A percentile compares a stretch with the other conserved stretches of the same genome.
Evolutionary conservation across 2,888 invertebrate species (phyloP).

Genomic region (Cheilosia impressa): DNA sequence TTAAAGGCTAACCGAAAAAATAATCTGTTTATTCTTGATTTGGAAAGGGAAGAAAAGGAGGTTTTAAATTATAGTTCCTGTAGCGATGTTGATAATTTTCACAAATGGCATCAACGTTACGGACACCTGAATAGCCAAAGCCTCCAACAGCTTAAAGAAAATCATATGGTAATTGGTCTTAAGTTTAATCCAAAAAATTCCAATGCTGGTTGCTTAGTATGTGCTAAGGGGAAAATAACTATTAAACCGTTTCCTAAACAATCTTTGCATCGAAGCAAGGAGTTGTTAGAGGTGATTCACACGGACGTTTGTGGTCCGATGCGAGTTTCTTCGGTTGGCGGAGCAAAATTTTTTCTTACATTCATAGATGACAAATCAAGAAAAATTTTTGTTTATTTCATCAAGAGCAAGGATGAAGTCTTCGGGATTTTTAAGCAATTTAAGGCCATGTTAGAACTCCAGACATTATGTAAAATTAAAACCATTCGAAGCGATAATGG

Average conservation of each 20-base stretch:
- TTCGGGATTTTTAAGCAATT: constrained; percentile 34
- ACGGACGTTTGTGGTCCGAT: constrained; percentile 54
- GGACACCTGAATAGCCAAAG: constrained; percentile 29
- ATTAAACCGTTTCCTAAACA: too few relatives aligned
- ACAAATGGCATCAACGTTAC: constrained; percentile 9
- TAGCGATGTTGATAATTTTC: not conserved
- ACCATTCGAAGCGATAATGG: constrained; percentile 57
- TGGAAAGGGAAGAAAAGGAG: not conserved
- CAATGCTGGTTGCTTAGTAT: constrained; percentile 2
- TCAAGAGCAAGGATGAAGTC: constrained; percentile 67
- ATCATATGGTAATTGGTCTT: constrained; percentile 8
- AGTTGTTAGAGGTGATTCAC: constrained; percentile 40
- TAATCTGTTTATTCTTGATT: not conserved
- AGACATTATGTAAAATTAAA: constrained; percentile 33
- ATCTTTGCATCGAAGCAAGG: constrained; percentile 3
- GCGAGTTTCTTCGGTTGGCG: constrained; percentile 6
- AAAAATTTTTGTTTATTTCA: constrained; percentile 28
- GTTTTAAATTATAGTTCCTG: not conserved
- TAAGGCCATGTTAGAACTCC: constrained; percentile 22
- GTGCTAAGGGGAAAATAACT: not conserved
- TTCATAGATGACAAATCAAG: constrained; percentile 46
- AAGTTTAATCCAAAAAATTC: not conserved
- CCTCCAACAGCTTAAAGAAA: constrained; percentile 1
- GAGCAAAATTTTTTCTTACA: constrained; percentile 33
- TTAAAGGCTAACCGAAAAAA: constrained; percentile 8